Evolutionary conservation across 2,113 vertebrate genomes (phyloP).

Genomic region (Mesoclemmys tuberculata): DNA sequence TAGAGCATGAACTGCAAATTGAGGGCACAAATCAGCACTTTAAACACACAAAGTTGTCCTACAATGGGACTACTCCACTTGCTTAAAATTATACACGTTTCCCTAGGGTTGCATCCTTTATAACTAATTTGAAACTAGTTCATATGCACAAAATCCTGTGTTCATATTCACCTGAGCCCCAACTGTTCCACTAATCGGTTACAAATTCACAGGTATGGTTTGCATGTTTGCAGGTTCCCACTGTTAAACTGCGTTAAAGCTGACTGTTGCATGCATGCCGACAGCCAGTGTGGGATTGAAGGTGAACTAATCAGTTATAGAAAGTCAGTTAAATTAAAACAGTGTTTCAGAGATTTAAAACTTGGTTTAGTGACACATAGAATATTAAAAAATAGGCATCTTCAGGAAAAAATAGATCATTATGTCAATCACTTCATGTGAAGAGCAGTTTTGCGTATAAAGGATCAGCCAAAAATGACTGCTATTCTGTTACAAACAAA

Average conservation of each 20-base stretch:
- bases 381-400: not conserved
- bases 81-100: not conserved
- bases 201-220: not conserved
- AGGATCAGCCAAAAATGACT: not conserved
- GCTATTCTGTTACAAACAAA: not conserved
- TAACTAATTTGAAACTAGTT: not conserved
- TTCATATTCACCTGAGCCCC: accelerated
- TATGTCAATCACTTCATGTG: not conserved
- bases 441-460: not conserved
- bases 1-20: not conserved
- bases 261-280: not conserved
- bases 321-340: not conserved
- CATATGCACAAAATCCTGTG: not conserved
- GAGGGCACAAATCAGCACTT: not conserved
- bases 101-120: not conserved
- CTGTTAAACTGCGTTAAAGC: not conserved
- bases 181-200: not conserved
- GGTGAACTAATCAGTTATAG: not conserved
- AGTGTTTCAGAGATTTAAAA: not conserved
- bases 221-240: not conserved
- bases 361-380: not conserved
- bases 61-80: not conserved
- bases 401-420: not conserved
- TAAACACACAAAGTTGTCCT: not conserved
- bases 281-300: not conserved